These are phyloP conservation scores for Benthosema pterotum DNA, from an alignment of 2,797 vertebrate species.

Conservation along the genomic window DNA sequence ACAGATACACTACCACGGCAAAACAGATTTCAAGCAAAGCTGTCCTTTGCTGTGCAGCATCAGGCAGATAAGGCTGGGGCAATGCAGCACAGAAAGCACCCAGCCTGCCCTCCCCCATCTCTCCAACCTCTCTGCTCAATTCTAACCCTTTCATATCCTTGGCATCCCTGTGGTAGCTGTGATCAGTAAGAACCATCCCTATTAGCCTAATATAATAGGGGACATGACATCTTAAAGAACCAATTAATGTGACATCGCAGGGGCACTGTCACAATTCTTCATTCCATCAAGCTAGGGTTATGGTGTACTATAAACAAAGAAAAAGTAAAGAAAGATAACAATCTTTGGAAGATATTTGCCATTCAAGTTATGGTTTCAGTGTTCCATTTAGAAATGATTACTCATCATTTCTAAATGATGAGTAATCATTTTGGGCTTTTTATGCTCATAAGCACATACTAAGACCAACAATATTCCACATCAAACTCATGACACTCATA, in stretches of 20 bases:
- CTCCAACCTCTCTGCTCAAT: slow-evolving; percentile 21
- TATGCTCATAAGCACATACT: not conserved
- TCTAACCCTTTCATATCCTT: slow-evolving; percentile 50
- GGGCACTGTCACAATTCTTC: slow-evolving; percentile 48
- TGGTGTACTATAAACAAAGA: not conserved
- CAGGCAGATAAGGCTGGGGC: slow-evolving; percentile 23
- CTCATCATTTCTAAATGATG: too few relatives aligned
- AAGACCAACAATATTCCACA: not conserved
- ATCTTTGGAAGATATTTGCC: not conserved
- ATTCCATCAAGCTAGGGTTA: slow-evolving; percentile 4
- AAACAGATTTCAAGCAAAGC: slow-evolving; percentile 23
- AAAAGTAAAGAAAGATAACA: too few relatives aligned
- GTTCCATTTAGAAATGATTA: not conserved
- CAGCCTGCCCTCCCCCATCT: slow-evolving; percentile 9
- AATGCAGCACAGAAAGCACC: slow-evolving; percentile 40
- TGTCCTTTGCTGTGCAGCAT: slow-evolving; percentile 31
- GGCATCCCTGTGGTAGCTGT: slow-evolving; percentile 55
- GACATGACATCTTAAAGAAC: not conserved
- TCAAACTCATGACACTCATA: not conserved
- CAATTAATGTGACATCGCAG: slow-evolving; percentile 35
- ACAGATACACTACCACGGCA: not conserved
- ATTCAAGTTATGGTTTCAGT: not conserved
- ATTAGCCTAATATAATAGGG: slow-evolving; percentile 9
- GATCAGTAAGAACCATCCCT: slow-evolving; percentile 40
- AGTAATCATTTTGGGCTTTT: too few relatives aligned